Conservation (phyloP, 2,113 vertebrate species). For the Delphinus delphis region DNA sequence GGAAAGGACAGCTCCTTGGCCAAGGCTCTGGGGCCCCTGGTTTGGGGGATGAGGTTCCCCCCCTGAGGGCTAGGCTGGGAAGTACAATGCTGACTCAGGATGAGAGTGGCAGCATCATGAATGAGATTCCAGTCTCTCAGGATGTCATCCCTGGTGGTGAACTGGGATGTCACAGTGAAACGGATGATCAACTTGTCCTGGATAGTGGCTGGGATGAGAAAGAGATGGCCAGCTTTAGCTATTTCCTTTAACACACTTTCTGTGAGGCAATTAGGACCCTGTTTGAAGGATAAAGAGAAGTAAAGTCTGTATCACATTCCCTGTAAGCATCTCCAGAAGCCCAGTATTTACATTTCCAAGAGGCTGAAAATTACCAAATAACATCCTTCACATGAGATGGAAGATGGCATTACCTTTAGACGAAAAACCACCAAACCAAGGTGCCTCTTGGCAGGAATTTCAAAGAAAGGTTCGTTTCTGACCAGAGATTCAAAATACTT, state of each 20-base stretch:
- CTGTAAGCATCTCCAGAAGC: not conserved
- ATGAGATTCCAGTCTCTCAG: slow-evolving; percentile 93
- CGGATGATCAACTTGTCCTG: slow-evolving; percentile 92
- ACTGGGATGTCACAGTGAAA: slow-evolving; percentile 96
- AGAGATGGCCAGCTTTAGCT: slow-evolving; percentile 90
- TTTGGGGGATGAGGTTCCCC: slow-evolving; percentile 24
- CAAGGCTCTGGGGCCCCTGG: slow-evolving; percentile 44
- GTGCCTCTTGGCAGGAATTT: slow-evolving; percentile 94
- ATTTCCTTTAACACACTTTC: slow-evolving; percentile 92
- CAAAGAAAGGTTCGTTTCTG: slow-evolving; percentile 90
- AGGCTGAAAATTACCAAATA: not conserved
- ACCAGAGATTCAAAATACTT: slow-evolving; percentile 95
- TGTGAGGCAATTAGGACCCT: slow-evolving; percentile 93
- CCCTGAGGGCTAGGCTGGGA: slow-evolving; percentile 58
- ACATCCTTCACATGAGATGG: not conserved
- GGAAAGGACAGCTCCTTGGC: slow-evolving; percentile 15
- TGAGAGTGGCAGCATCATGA: slow-evolving; percentile 82
- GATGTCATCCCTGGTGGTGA: slow-evolving; percentile 92
- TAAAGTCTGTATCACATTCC: not conserved
- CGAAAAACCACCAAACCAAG: slow-evolving; percentile 96
- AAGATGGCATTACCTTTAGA: slow-evolving; percentile 88
- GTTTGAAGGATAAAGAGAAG: slow-evolving; percentile 55
- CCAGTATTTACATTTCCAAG: not conserved
- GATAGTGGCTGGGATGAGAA: slow-evolving; percentile 93
- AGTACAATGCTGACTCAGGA: slow-evolving; percentile 81